These are phyloP conservation scores for Rhagium mordax DNA, from an alignment of 2,888 invertebrate species.

Conservation along the genomic window DNA sequence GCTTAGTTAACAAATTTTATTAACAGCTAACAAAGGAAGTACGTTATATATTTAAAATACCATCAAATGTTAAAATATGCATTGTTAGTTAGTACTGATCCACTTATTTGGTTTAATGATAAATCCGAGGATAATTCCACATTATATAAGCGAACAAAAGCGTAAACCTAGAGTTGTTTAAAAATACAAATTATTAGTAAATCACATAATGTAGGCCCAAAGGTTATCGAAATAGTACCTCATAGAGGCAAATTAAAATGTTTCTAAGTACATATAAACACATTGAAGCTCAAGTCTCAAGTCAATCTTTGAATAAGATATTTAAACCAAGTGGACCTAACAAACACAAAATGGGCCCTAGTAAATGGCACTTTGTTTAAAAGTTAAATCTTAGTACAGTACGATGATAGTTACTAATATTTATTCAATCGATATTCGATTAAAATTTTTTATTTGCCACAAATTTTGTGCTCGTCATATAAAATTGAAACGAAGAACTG, in stretches of 20 bases:
- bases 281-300: too few relatives aligned
- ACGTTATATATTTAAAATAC: constrained; percentile 2
- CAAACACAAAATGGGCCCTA: too few relatives aligned
- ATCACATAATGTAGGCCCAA: background rate
- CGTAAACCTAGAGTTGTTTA: background rate
- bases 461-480: too few relatives aligned
- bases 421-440: too few relatives aligned
- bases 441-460: too few relatives aligned
- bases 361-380: too few relatives aligned
- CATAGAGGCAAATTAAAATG: background rate
- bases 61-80: background rate
- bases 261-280: background rate
- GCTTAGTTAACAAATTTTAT: constrained; percentile 12
- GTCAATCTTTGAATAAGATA: too few relatives aligned
- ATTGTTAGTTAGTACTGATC: background rate
- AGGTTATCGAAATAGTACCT: background rate
- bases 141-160: background rate
- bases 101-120: background rate
- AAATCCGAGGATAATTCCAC: too few relatives aligned
- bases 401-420: too few relatives aligned
- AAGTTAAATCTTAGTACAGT: too few relatives aligned
- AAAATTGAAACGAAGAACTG: too few relatives aligned
- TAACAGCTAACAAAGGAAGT: background rate
- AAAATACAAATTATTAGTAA: background rate
- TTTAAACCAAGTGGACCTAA: too few relatives aligned